A percentile compares a stretch with the other conserved stretches of the same genome.
phyloP scores from a whole-genome alignment of 2,888 invertebrate genomes.

The Fragum whitleyi region DNA sequence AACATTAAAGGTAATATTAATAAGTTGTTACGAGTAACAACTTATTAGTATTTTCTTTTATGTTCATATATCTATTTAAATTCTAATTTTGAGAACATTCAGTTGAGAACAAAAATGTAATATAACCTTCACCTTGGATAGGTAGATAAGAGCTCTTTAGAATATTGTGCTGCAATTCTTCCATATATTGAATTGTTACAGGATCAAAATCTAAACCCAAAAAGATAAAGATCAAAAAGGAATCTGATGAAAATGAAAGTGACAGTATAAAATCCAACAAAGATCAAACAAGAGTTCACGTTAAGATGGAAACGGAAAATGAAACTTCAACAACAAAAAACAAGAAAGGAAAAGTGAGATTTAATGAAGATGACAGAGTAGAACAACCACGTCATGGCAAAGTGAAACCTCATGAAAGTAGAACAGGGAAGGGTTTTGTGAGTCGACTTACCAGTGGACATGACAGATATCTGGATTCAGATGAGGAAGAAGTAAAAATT shows the following conservation, averaged over 20 bases:
- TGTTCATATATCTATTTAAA: too few species aligned
- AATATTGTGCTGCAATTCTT: too few species aligned
- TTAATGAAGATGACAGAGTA: not conserved
- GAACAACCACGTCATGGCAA: conserved; percentile 42
- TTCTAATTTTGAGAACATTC: too few species aligned
- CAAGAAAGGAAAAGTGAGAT: conserved; percentile 15
- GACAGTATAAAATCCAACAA: not conserved
- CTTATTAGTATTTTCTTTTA: too few species aligned
- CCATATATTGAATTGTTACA: too few species aligned
- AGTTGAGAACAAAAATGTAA: too few species aligned
- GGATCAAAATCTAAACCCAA: not conserved
- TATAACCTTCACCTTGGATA: too few species aligned
- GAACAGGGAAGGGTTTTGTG: conserved; percentile 50
- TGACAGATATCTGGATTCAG: not conserved
- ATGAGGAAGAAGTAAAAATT: conserved; percentile 27
- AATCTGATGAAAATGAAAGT: not conserved
- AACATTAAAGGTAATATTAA: too few species aligned
- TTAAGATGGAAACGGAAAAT: conserved; percentile 6
- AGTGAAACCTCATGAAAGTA: conserved; percentile 42
- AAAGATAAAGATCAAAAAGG: not conserved
- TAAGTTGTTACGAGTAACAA: too few species aligned
- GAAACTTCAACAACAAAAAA: not conserved
- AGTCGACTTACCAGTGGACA: conserved; percentile 36
- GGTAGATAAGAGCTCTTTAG: too few species aligned
- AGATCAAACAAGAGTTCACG: not conserved